These are phyloP conservation scores for Deroplatys truncata DNA, from an alignment of 2,888 invertebrate species.

Conservation along the genomic window DNA sequence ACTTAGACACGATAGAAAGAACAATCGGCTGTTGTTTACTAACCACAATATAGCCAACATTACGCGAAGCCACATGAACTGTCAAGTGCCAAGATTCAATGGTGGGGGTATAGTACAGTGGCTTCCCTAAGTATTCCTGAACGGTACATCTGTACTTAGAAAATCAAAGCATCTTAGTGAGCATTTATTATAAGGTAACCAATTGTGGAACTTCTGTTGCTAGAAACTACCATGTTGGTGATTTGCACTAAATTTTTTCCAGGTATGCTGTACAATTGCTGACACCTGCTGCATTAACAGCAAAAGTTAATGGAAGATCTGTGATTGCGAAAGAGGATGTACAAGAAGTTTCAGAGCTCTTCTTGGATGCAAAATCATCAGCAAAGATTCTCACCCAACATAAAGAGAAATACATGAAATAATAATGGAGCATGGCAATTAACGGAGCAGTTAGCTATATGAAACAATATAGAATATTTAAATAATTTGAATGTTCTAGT, in stretches of 20 bases:
- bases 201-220: background rate
- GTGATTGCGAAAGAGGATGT: constrained; percentile 78
- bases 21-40: too few species aligned
- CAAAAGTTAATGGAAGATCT: constrained; percentile 81
- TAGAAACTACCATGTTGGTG: background rate
- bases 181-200: background rate
- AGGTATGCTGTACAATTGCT: constrained; percentile 91
- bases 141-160: too few species aligned
- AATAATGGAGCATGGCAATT: constrained; percentile 36
- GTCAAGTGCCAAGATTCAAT: too few species aligned
- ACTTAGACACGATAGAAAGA: too few species aligned
- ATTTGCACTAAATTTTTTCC: constrained; percentile 19
- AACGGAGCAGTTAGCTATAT: background rate
- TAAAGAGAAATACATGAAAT: constrained; percentile 90
- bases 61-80: too few species aligned
- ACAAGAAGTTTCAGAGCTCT: constrained; percentile 76
- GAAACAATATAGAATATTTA: background rate
- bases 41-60: too few species aligned
- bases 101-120: too few species aligned
- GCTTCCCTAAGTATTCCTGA: too few species aligned
- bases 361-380: constrained; percentile 95
- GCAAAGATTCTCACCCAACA: constrained; percentile 87
- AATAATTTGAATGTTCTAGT: background rate
- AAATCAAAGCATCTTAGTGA: background rate
- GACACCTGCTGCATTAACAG: constrained; percentile 84